phyloP scores from a whole-genome alignment of 2,888 invertebrate genomes.

The Brassicogethes aeneus region DNA sequence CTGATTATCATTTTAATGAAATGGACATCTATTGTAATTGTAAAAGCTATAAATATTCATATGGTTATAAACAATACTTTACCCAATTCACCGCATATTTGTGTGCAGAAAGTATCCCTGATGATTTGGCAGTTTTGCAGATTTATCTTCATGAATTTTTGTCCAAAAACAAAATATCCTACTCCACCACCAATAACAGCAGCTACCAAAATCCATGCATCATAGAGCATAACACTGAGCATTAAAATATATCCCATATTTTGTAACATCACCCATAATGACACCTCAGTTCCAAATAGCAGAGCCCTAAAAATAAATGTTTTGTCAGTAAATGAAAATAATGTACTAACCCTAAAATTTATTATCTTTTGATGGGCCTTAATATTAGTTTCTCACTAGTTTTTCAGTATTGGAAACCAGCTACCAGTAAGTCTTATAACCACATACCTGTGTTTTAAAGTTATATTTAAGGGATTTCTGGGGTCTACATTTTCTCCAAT shows the following conservation, averaged over 20 bases:
- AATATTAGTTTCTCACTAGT: conserved; percentile 3
- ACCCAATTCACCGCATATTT: conserved; percentile 43
- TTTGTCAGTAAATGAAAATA: too few species aligned
- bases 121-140: conserved; percentile 43
- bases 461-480: conserved; percentile 28
- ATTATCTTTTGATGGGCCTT: too few species aligned
- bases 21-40: too few species aligned
- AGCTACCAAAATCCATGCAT: conserved; percentile 56
- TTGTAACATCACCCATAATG: conserved; percentile 35
- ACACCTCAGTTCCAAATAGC: conserved; percentile 31
- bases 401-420: too few species aligned
- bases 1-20: too few species aligned
- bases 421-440: conserved; percentile 3
- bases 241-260: conserved; percentile 60
- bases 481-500: conserved; percentile 13
- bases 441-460: conserved; percentile 24
- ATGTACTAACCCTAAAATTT: too few species aligned
- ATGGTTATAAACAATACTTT: conserved; percentile 15
- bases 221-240: conserved; percentile 67
- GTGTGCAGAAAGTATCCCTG: conserved; percentile 39
- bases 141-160: conserved; percentile 44
- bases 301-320: conserved; percentile 27
- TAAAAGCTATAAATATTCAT: too few species aligned
- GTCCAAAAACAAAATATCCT: conserved; percentile 51
- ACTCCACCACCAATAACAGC: conserved; percentile 54